Evolutionary conservation across 2,113 vertebrate genomes (phyloP).

Genomic region (Nerophis lumbriciformis): DNA sequence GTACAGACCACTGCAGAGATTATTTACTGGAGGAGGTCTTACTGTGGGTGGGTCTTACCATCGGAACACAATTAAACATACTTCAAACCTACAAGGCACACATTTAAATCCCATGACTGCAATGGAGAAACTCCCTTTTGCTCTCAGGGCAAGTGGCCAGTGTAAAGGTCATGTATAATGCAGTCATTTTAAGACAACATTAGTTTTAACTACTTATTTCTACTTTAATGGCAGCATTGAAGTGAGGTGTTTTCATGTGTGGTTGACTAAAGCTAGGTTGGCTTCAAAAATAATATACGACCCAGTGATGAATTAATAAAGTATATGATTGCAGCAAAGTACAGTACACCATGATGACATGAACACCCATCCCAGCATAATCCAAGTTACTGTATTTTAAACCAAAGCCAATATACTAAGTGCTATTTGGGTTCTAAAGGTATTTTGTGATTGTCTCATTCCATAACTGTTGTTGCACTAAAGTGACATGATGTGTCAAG

Average conservation of each 20-base stretch:
- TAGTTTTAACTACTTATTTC: conserved; percentile 2
- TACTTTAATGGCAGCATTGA: neutral
- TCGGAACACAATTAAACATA: conserved; percentile 6
- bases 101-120: neutral
- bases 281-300: too few relatives aligned
- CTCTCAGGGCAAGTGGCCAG: conserved; percentile 1
- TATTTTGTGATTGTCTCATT: too few relatives aligned
- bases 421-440: too few relatives aligned
- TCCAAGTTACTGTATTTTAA: too few relatives aligned
- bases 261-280: too few relatives aligned
- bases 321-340: too few relatives aligned
- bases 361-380: too few relatives aligned
- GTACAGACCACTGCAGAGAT: conserved; percentile 4
- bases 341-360: too few relatives aligned
- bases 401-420: too few relatives aligned
- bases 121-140: conserved; percentile 6
- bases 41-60: conserved; percentile 6
- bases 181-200: conserved; percentile 5
- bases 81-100: conserved; percentile 7
- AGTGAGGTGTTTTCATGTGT: neutral
- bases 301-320: too few relatives aligned
- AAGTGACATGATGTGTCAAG: too few relatives aligned
- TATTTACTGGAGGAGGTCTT: conserved; percentile 3
- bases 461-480: too few relatives aligned
- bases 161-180: conserved; percentile 3